Evolutionary conservation across 2,113 vertebrate genomes (phyloP), one percentile per base, ranked within the genome.

Genomic region (Aphyosemion australe): DNA sequence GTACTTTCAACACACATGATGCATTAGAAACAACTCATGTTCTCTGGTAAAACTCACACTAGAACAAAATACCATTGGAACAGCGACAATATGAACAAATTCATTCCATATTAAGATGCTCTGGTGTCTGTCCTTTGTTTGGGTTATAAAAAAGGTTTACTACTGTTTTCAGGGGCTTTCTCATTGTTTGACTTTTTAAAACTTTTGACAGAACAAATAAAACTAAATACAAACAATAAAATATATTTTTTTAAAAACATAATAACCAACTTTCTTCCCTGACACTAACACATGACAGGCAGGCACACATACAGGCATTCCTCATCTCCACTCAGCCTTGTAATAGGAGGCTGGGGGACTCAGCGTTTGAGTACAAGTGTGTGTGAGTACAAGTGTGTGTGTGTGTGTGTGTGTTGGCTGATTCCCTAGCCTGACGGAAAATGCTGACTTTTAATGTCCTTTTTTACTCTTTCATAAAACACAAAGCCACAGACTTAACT

Each of bases 401-500:
- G 66, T 60, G 74, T 71, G 62, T 74, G 72, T 53, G 55, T 56
- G 31, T 72, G 61, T 66, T 6, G 68, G 64, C 74, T 64, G 79
- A 79, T 85, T 88, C 82, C 56, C 72, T 78, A 56, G 78, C 74
- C 77, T 62, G 75, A 71, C 91, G 91, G 90, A 92, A 93, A 92
- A 90, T 74, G 90, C 92, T 93, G 92, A 93, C 90, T 89, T 89
- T 88, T 85, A 89, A 91, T 83, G 85, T 89, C 62, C 72, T 80
- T 76, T 85, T 74, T 69, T 65, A 54, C 67, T 78, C 83, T 89
- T 91, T 88, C 83, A 88, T 90, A 82, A 89, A 90, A 92, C 86
- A 92, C 90, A 91, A 90, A 93, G 85, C 92, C 89, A 70, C 88
- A 91, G 88, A 87, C 85, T 90, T 84, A 88, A 88, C 80, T 78